A percentile compares a stretch with the other conserved stretches of the same genome.
Evolutionary conservation across 2,888 invertebrate species (phyloP).

Genomic region (Ganaspis brasiliensis): DNA sequence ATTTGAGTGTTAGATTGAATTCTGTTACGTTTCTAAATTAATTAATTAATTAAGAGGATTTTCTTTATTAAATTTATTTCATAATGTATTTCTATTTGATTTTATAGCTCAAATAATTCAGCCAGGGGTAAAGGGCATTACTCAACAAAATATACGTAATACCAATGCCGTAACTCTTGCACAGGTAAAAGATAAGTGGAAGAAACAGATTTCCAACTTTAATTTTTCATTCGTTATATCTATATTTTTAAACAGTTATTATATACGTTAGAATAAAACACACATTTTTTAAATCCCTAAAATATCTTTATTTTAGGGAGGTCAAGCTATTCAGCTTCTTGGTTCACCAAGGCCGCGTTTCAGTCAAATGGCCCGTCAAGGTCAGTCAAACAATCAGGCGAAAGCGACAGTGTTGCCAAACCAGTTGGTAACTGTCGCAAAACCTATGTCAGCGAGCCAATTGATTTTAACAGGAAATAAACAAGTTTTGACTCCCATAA

Average conservation of each 20-base stretch:
- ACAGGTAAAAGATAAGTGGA: constrained; percentile 66
- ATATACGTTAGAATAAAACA: too few species aligned
- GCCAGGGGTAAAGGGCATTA: constrained; percentile 77
- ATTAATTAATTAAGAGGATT: too few species aligned
- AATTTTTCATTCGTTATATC: constrained; percentile 30
- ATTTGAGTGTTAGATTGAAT: too few species aligned
- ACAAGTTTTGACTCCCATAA: constrained; percentile 78
- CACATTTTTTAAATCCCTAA: too few species aligned
- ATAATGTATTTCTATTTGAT: constrained; percentile 23
- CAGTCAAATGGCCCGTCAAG: constrained; percentile 78
- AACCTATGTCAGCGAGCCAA: constrained; percentile 77
- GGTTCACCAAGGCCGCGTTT: constrained; percentile 79
- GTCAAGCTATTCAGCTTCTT: constrained; percentile 78
- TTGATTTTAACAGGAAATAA: constrained; percentile 78
- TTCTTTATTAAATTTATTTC: too few species aligned
- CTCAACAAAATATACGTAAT: constrained; percentile 77
- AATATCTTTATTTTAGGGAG: constrained; percentile 73
- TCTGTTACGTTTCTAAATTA: too few species aligned
- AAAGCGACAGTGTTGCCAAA: constrained; percentile 77
- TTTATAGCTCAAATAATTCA: constrained; percentile 79
- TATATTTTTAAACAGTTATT: too few species aligned
- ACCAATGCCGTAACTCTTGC: constrained; percentile 75
- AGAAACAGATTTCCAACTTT: neutral
- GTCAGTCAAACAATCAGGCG: constrained; percentile 75
- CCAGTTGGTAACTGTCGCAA: constrained; percentile 77